Percentiles rank a stretch among this genome's conserved stretches.
Conservation (phyloP, 2,113 vertebrate species). For the Hydrochoerus hydrochaeris region DNA sequence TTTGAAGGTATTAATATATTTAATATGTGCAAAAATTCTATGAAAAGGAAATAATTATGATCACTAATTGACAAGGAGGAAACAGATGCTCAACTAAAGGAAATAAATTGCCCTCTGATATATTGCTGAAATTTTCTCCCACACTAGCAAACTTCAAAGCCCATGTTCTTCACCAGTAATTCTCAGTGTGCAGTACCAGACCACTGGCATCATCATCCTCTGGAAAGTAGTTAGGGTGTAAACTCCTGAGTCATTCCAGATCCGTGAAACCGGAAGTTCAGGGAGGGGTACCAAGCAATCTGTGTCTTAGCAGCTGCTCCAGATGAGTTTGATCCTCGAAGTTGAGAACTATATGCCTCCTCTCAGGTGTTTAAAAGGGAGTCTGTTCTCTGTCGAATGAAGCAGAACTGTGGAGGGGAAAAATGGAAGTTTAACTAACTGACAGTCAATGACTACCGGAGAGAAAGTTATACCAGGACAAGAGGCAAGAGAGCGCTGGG, state of each 20-base stretch:
- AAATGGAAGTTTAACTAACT: neutral
- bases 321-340: neutral
- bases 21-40: neutral
- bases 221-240: neutral
- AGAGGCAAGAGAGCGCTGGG: neutral
- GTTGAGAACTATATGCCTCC: neutral
- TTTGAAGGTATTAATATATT: neutral
- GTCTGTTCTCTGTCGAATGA: neutral
- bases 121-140: neutral
- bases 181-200: neutral
- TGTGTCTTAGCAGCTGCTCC: neutral
- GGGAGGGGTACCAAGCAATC: neutral
- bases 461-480: neutral
- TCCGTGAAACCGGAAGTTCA: neutral
- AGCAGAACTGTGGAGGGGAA: neutral
- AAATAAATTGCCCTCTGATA: neutral
- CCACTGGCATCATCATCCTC: neutral
- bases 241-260: neutral
- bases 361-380: neutral
- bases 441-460: neutral
- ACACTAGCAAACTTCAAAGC: neutral
- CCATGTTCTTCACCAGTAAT: neutral
- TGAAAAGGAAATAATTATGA: neutral
- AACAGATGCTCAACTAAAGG: neutral
- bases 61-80: neutral